phyloP scores from a whole-genome alignment of 2,888 invertebrate genomes.

The Pediacus dermestoides region DNA sequence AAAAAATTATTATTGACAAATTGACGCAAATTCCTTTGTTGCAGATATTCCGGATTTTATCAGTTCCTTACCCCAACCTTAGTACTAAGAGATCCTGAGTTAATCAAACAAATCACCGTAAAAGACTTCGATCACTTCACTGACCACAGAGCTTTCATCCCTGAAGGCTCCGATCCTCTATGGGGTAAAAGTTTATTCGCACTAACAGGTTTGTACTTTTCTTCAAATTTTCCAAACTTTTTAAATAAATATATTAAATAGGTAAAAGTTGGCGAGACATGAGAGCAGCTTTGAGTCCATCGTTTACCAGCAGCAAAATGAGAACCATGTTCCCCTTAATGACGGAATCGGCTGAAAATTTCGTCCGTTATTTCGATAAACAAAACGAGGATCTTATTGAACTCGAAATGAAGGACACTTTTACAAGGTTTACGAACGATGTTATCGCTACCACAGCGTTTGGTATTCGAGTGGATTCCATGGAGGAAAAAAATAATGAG shows the following conservation, averaged over 20 bases:
- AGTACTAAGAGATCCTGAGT: constrained; percentile 36
- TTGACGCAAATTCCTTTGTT: too few relatives aligned
- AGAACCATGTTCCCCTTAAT: constrained; percentile 33
- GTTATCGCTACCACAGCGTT: constrained; percentile 58
- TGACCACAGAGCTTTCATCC: neutral
- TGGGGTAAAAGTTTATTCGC: constrained; percentile 46
- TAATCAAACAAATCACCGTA: neutral
- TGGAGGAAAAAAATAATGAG: constrained; percentile 52
- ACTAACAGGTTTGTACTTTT: constrained; percentile 21
- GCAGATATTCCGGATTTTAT: constrained; percentile 26
- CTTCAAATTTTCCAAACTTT: neutral
- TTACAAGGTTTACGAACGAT: constrained; percentile 56
- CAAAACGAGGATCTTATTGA: constrained; percentile 27
- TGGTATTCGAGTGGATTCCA: constrained; percentile 54
- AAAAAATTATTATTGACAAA: too few relatives aligned
- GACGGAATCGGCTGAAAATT: constrained; percentile 28
- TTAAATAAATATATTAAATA: neutral
- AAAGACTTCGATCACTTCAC: constrained; percentile 7
- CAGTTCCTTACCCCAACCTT: constrained; percentile 44
- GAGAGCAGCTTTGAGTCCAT: constrained; percentile 34
- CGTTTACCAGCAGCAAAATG: constrained; percentile 39
- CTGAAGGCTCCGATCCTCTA: constrained; percentile 47
- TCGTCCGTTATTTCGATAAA: constrained; percentile 23
- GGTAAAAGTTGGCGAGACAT: constrained; percentile 32
- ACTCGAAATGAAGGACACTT: constrained; percentile 51